A percentile compares a stretch with the other conserved stretches of the same genome.
These are phyloP conservation scores for Pterobdella sp. DNA, from an alignment of 2,888 invertebrate species.

Conservation along the genomic window DNA sequence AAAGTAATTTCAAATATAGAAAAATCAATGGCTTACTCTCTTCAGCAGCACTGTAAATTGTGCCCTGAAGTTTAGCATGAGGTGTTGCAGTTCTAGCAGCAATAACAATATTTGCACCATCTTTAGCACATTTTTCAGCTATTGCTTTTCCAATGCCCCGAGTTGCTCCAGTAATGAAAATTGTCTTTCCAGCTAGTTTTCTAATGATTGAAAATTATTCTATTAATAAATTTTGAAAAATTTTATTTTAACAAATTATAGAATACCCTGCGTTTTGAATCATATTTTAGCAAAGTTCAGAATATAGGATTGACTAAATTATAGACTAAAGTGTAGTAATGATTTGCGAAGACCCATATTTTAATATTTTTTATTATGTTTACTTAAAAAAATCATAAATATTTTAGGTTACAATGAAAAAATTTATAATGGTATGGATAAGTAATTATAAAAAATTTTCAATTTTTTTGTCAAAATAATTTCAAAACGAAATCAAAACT, in stretches of 20 bases:
- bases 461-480: too few species aligned
- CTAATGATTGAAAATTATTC: constrained; percentile 9
- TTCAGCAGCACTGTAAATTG: constrained; percentile 79
- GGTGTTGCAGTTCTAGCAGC: constrained; percentile 84
- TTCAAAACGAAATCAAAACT: too few species aligned
- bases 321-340: too few species aligned
- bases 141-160: constrained; percentile 92
- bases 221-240: not conserved
- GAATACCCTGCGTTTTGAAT: constrained; percentile 8
- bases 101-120: constrained; percentile 82
- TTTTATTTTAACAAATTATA: too few species aligned
- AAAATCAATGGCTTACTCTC: constrained; percentile 61
- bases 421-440: too few species aligned
- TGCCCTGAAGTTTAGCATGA: constrained; percentile 83
- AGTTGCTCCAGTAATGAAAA: constrained; percentile 91
- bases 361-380: too few species aligned
- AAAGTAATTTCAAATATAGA: too few species aligned
- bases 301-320: too few species aligned
- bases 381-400: too few species aligned
- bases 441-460: too few species aligned
- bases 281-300: not conserved
- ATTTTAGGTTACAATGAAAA: too few species aligned
- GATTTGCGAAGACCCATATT: too few species aligned
- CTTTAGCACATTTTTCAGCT: constrained; percentile 72
- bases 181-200: constrained; percentile 63